Conservation (phyloP, 2,113 vertebrate species). For the Pycnonotus jocosus region DNA sequence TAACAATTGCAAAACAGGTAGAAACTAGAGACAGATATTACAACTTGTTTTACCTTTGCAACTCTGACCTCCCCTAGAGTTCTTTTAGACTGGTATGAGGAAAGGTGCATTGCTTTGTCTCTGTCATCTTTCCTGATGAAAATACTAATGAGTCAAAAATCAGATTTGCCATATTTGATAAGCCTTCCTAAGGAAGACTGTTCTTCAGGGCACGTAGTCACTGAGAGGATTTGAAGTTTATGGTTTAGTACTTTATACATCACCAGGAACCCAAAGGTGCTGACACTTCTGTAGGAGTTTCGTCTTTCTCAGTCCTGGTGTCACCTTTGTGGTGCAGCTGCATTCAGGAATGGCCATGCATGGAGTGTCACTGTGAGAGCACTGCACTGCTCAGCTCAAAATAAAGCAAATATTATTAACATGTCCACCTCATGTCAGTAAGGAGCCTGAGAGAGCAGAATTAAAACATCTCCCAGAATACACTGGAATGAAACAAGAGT, state of each 20-base stretch:
- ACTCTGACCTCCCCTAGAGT: neutral
- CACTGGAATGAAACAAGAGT: neutral
- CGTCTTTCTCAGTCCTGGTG: fast-evolving
- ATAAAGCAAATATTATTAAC: neutral
- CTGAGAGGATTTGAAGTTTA: neutral
- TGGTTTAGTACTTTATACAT: neutral
- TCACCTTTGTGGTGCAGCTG: neutral
- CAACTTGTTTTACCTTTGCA: neutral
- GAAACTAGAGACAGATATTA: neutral
- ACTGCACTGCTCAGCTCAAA: neutral
- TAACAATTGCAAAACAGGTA: neutral
- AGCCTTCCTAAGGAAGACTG: neutral
- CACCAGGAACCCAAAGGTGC: neutral
- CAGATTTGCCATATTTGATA: neutral
- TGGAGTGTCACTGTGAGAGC: neutral
- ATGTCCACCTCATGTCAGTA: neutral
- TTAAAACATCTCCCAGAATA: neutral
- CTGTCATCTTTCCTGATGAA: neutral
- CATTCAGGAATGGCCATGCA: neutral
- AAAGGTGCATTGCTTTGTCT: neutral
- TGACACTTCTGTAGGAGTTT: neutral
- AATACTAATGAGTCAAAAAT: neutral
- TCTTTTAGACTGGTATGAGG: neutral
- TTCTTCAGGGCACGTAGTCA: neutral
- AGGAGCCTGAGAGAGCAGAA: neutral